A percentile compares a stretch with the other conserved stretches of the same genome.
Evolutionary conservation across 2,113 vertebrate species (phyloP).

Genomic region (Ammospiza caudacuta): DNA sequence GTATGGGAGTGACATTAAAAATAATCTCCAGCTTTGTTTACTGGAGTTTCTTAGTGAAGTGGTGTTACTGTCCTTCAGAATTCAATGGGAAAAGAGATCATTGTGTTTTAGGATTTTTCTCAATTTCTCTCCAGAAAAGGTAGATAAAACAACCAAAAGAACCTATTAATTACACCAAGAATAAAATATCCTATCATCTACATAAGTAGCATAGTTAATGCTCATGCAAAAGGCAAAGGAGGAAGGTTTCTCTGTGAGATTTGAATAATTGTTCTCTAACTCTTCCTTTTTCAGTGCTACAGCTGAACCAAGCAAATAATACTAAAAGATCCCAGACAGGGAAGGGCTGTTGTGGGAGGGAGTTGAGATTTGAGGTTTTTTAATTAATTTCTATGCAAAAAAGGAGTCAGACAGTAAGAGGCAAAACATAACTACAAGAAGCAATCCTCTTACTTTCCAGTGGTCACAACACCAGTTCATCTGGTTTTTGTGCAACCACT

Average conservation of each 20-base stretch:
- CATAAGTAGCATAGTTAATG: accelerated
- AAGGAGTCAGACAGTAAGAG: neutral
- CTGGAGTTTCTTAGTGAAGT: neutral
- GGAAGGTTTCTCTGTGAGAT: neutral
- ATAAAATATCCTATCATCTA: neutral
- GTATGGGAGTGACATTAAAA: neutral
- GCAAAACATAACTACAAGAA: neutral
- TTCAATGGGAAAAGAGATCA: neutral
- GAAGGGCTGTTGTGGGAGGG: accelerated
- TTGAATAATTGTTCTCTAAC: neutral
- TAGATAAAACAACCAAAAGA: neutral
- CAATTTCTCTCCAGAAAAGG: neutral
- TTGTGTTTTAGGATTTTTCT: neutral
- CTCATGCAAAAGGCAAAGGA: neutral
- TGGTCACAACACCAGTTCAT: neutral
- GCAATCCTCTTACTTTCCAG: neutral
- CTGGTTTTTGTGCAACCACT: neutral
- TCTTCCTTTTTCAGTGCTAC: neutral
- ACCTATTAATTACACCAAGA: neutral
- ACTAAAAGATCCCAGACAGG: neutral
- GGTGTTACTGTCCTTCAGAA: neutral
- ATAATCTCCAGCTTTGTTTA: neutral
- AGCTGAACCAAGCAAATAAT: neutral
- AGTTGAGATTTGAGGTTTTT: neutral
- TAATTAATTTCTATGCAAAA: neutral